These are phyloP conservation scores for Portevinia maculata DNA, from an alignment of 2,888 invertebrate genomes.

Conservation along the genomic window DNA sequence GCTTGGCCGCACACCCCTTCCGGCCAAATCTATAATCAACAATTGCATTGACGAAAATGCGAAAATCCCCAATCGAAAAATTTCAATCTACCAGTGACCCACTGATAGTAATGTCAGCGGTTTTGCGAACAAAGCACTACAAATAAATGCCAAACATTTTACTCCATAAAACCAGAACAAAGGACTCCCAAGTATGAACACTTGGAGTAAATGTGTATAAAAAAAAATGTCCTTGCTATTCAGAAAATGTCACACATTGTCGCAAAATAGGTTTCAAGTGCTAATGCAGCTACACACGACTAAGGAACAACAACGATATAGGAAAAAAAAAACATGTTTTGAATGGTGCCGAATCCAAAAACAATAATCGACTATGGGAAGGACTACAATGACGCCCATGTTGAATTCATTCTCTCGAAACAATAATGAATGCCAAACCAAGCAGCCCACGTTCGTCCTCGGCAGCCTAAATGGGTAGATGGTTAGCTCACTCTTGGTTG, in stretches of 20 bases:
- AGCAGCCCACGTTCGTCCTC: conserved; percentile 54
- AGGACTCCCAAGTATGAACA: conserved; percentile 60
- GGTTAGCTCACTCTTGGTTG: conserved; percentile 49
- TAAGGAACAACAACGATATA: background rate
- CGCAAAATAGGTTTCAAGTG: conserved; percentile 67
- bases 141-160: conserved; percentile 74
- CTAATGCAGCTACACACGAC: conserved; percentile 59
- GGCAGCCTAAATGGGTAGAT: conserved; percentile 40
- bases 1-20: conserved; percentile 4
- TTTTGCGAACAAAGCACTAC: conserved; percentile 69
- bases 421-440: conserved; percentile 59
- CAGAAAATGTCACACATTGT: conserved; percentile 71
- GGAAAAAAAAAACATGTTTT: conserved; percentile 26
- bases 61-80: conserved; percentile 50
- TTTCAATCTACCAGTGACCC: conserved; percentile 63
- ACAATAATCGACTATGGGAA: conserved; percentile 50
- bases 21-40: conserved; percentile 42
- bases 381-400: conserved; percentile 28
- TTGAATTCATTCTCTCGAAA: conserved; percentile 21
- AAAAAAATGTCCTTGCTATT: conserved; percentile 40
- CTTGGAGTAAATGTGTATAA: conserved; percentile 38
- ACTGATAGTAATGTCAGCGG: conserved; percentile 73
- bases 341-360: conserved; percentile 57
- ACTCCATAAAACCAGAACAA: conserved; percentile 68
- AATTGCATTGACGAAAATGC: conserved; percentile 57